Base-by-base conservation (phyloP, 2,888 invertebrate species). In the Marasmarcha lunaedactyla region DNA sequence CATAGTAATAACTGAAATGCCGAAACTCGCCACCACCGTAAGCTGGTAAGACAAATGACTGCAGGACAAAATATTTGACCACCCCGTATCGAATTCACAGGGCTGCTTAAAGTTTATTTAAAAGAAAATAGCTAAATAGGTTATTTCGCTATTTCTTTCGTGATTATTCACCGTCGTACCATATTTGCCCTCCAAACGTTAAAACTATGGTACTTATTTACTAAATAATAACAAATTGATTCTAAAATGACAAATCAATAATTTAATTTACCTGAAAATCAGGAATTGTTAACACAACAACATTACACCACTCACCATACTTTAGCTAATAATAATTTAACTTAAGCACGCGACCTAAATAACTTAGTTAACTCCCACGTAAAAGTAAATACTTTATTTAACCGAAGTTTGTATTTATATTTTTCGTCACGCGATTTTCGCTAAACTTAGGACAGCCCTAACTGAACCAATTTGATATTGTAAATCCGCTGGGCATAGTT, bases 401-500 rank as follows among this genome's bases (percentile, higher is more conserved):
- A 54, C 44, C 48, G 47, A 58, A 45, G 58, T 59, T 51, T 52
- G 51, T 50, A 49, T 44, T 51, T 52, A 52, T 50, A 49, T 44
- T 51, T 49, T 54, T 54, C 52, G 63, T 59, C 60, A 63, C 63
- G 60, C 61, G 50, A 64, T 45, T 10, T 25, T 30, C 4, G 11
- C 30, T n/a, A 30, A 30, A 30, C n/a, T 30, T 30, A 3, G 63
- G 71, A 57, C 74, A 78, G 54, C 77, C 76, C 76, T 78, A 60
- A 47, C 56, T 56, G 60, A 64, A 68, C 68, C 76, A 77, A 76
- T 81, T 74, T 78, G 71, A 77, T 69, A 65, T 67, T 71, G 73
- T 69, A 78, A 79, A 77, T 79, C 81, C 78, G 71, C 65, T 58
- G 79, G 76, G 78, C 63, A 76, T 68, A 77, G 76, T 78, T 72